These are phyloP conservation scores for Steinernema hermaphroditum DNA, from an alignment of 2,888 invertebrate species.

Conservation along the genomic window DNA sequence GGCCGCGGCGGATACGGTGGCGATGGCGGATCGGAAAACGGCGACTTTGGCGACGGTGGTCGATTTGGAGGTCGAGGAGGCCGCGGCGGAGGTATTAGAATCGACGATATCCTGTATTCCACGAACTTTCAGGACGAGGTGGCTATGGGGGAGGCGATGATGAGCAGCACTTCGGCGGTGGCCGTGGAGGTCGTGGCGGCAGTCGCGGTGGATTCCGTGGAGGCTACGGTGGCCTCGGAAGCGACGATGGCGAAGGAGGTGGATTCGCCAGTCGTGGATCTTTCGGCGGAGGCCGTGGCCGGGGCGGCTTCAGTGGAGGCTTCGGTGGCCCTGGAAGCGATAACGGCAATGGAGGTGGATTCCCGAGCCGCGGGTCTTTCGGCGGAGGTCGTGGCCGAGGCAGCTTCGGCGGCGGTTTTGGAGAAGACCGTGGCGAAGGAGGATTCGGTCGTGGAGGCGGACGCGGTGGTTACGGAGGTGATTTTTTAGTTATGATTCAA, in stretches of 20 bases:
- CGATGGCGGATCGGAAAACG: not conserved
- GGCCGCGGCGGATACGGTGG: not conserved
- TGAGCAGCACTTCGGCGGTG: no score
- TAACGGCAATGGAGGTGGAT: not conserved
- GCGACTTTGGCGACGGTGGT: not conserved
- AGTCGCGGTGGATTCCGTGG: not conserved
- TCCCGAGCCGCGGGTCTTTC: no score
- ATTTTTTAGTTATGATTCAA: no score
- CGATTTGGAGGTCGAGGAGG: not conserved
- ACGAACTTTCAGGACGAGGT: not conserved
- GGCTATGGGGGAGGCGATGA: not conserved
- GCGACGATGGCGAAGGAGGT: no score
- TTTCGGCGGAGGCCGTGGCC: no score
- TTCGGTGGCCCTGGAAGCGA: not conserved
- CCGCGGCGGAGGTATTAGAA: slow-evolving; percentile 1
- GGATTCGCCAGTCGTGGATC: no score
- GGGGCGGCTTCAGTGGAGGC: not conserved
- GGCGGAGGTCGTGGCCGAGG: no score
- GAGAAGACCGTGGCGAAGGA: not conserved
- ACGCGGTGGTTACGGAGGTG: not conserved
- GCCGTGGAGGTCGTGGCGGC: not conserved
- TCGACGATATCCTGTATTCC: not conserved
- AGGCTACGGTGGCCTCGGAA: not conserved
- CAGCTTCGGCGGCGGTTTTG: not conserved
- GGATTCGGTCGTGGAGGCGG: slow-evolving; percentile 31